phyloP scores from a whole-genome alignment of 2,888 invertebrate genomes.

The Drosophila kambysellisi region DNA sequence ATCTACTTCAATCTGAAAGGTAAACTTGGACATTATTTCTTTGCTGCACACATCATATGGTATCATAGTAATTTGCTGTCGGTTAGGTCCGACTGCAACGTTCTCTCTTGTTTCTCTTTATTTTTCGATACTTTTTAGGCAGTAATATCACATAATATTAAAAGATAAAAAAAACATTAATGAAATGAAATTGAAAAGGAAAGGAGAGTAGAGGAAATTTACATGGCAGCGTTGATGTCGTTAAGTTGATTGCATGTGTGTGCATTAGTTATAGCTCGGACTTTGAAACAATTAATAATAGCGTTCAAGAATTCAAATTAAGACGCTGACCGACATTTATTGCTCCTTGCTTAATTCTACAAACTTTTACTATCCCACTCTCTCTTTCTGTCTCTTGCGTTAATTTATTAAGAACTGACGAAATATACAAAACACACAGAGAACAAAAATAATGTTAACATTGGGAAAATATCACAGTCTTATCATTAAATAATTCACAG shows the following conservation, averaged over 20 bases:
- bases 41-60: too few species aligned
- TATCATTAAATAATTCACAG: constrained; percentile 62
- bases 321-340: background rate
- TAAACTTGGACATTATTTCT: too few species aligned
- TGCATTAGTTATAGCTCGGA: background rate
- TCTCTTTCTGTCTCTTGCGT: background rate
- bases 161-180: background rate
- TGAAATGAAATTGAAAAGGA: background rate
- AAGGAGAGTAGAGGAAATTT: background rate
- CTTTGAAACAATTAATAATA: background rate
- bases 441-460: background rate
- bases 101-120: too few species aligned
- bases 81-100: too few species aligned
- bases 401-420: background rate
- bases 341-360: background rate
- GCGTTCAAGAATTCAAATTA: background rate
- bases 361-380: background rate
- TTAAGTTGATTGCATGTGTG: background rate
- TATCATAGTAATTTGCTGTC: too few species aligned
- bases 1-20: too few species aligned
- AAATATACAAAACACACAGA: background rate
- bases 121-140: background rate
- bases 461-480: constrained; percentile 33
- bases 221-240: background rate
- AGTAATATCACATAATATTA: background rate